These are phyloP conservation scores for Tringa solitaria DNA, from an alignment of 2,113 vertebrate genomes.

Conservation along the genomic window DNA sequence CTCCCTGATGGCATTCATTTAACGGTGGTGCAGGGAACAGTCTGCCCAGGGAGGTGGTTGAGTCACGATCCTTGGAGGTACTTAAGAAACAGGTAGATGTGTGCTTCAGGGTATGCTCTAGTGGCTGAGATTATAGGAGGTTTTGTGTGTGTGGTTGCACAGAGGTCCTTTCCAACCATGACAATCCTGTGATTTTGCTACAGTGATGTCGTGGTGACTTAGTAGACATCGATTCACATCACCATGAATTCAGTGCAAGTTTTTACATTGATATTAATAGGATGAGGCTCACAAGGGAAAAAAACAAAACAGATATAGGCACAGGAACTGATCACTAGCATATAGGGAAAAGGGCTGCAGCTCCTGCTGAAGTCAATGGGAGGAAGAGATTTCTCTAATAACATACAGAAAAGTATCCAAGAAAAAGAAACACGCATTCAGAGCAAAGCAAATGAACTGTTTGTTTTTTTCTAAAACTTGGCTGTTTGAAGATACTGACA, in stretches of 20 bases:
- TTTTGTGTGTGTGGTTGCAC: no score
- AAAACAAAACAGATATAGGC: neutral
- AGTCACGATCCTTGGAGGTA: no score
- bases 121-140: no score
- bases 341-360: neutral
- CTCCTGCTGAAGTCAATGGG: neutral
- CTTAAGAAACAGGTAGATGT: no score
- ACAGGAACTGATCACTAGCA: neutral
- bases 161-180: no score
- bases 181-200: no score
- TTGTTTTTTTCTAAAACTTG: neutral
- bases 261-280: neutral
- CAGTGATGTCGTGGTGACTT: fast-evolving
- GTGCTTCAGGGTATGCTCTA: no score
- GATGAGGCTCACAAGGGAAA: neutral
- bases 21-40: neutral
- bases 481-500: neutral
- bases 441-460: neutral
- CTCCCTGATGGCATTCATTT: neutral
- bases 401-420: neutral
- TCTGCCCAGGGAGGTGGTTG: no score
- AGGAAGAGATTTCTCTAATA: neutral
- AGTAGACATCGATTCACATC: neutral
- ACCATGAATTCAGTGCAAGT: neutral
- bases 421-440: neutral